Evolutionary conservation across 2,797 vertebrate species (phyloP).

Genomic region (Anguilla obscura): DNA sequence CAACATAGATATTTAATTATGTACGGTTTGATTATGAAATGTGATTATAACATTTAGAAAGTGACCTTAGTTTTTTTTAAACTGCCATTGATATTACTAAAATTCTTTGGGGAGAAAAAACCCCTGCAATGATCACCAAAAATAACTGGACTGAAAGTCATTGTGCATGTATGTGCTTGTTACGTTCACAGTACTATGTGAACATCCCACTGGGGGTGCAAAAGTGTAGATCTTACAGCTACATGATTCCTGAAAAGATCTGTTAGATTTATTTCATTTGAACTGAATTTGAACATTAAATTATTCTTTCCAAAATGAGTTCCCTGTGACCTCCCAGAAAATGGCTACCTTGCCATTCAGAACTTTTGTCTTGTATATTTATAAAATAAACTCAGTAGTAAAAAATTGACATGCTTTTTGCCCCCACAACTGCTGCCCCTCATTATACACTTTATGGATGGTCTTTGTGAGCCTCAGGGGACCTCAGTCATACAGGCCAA

Average conservation of each 20-base stretch:
- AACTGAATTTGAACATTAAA: background rate
- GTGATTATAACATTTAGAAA: background rate
- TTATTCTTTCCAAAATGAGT: background rate
- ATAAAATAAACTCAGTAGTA: background rate
- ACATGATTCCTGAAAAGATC: background rate
- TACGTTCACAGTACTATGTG: background rate
- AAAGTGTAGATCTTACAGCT: background rate
- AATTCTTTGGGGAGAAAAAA: background rate
- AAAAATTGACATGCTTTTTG: background rate
- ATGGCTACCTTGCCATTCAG: background rate
- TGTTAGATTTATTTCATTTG: background rate
- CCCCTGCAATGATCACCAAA: background rate
- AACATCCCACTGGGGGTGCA: background rate
- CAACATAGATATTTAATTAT: background rate
- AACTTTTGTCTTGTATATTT: background rate
- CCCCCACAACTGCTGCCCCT: background rate
- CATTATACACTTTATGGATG: background rate
- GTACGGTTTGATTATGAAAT: conserved; percentile 10
- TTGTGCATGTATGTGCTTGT: background rate
- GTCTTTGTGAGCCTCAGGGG: background rate
- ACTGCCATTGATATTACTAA: conserved; percentile 10
- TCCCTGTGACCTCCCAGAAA: background rate
- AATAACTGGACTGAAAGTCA: conserved; percentile 31
- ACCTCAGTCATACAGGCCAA: background rate
- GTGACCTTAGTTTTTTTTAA: conserved; percentile 8